phyloP scores from a whole-genome alignment of 1,140 invertebrate species.

The Lineus longissimus region DNA sequence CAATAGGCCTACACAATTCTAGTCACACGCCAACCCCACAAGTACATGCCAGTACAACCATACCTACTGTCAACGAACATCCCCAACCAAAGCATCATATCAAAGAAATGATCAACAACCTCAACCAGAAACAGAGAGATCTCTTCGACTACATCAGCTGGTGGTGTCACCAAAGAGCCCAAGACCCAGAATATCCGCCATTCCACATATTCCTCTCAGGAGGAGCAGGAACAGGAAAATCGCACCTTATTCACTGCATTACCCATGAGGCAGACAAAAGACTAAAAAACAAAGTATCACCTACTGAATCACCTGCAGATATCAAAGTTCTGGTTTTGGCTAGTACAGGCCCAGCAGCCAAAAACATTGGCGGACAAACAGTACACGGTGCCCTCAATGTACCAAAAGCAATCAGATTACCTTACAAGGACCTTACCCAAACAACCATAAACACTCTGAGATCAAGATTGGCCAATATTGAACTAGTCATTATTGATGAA shows the following conservation, averaged over 20 bases:
- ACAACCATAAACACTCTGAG: slow-evolving; percentile 14
- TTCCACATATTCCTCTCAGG: slow-evolving; percentile 24
- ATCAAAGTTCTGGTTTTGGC: slow-evolving; percentile 14
- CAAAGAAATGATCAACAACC: background rate
- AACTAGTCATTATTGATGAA: slow-evolving; percentile 22
- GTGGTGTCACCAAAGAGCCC: background rate
- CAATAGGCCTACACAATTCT: too few relatives aligned
- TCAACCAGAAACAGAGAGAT: background rate
- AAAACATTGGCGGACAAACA: slow-evolving; percentile 19
- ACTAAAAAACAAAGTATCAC: slow-evolving; percentile 11
- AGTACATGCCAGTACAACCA: too few relatives aligned
- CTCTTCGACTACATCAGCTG: background rate
- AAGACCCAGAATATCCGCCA: slow-evolving; percentile 12
- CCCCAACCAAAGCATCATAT: background rate
- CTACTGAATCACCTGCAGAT: slow-evolving; percentile 12
- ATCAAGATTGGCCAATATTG: slow-evolving; percentile 9
- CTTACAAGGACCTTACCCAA: slow-evolving; percentile 10
- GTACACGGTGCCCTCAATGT: slow-evolving; percentile 17
- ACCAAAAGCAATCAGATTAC: background rate
- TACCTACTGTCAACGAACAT: too few relatives aligned
- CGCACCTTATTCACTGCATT: slow-evolving; percentile 17
- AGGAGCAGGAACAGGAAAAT: slow-evolving; percentile 26
- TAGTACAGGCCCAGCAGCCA: slow-evolving; percentile 22
- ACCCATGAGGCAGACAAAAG: slow-evolving; percentile 14
- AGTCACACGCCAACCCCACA: too few relatives aligned